Base-by-base conservation (phyloP, 2,113 vertebrate genomes). In the Eurypyga helias region DNA sequence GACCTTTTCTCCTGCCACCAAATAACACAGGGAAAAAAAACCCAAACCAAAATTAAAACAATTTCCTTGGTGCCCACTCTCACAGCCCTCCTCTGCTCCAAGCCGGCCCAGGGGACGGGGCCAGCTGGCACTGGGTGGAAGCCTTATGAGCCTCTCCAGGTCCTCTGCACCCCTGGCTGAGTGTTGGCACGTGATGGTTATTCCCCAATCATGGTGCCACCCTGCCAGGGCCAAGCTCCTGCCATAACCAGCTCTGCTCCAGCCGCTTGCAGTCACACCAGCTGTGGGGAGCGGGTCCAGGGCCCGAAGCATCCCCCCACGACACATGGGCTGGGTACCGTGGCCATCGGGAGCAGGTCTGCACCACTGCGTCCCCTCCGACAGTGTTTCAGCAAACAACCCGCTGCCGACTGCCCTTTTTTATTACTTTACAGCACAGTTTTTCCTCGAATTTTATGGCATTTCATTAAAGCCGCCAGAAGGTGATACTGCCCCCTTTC, bases 401-500 rank as follows among this genome's bases (percentile, higher is more conserved):
- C 91, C 66, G 24, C 95, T 97, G 96, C 97, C 6, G 51, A 98
- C 97, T 98, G 96, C 98, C 97, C 76, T 98, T 98, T 98, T 96
- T 98, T 98, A 98, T 98, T 98, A 97, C 98, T 98, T 98, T 96
- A 98, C 98, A 98, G 97, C 98, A 98, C 97, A 97, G 97, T 98
- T 98, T 98, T 98, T 98, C 98, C 98, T 98, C 93, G 48, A 98
- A 97, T 98, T 98, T 98, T 98, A 98, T 98, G 97, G 98, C 98
- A 97, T 98, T 98, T 98, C 98, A 98, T 98, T 98, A 98, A 98
- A 98, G 98, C 98, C 75, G 82, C 98, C 98, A 98, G 98, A 98
- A 98, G 98, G 98, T 98, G 98, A 98, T 98, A 98, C 98, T 98
- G 98, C 98, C 98, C 98, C 98, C 97, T 98, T 98, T 98, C 98